These are phyloP conservation scores for Listronotus oregonensis DNA, from an alignment of 1,140 invertebrate species.

Conservation along the genomic window DNA sequence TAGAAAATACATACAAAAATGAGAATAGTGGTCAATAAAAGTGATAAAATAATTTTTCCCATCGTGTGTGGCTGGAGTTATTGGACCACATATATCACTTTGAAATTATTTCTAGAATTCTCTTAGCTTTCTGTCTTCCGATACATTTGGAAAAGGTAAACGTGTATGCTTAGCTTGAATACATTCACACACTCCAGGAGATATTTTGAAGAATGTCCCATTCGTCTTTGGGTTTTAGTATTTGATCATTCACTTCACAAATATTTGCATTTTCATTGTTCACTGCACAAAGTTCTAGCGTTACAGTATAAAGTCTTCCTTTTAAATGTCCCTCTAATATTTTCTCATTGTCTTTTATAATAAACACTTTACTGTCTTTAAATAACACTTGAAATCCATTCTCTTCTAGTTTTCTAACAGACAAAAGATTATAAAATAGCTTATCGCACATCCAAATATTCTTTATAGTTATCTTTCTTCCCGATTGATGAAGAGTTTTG, in stretches of 20 bases:
- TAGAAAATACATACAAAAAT: conserved; percentile 49
- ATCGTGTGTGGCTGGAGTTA: conserved; percentile 42
- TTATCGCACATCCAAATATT: no score
- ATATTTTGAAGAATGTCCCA: conserved; percentile 21
- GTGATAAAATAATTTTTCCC: conserved; percentile 54
- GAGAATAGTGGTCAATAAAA: conserved; percentile 55
- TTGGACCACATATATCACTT: conserved; percentile 54
- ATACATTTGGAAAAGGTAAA: conserved; percentile 28
- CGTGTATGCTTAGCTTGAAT: conserved; percentile 32
- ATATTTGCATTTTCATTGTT: conserved; percentile 7
- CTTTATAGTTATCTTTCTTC: no score
- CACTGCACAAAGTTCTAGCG: background rate
- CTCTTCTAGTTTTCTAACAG: no score
- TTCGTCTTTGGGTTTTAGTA: conserved; percentile 27
- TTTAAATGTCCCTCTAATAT: conserved; percentile 22
- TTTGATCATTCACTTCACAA: conserved; percentile 6
- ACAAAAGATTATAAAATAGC: conserved; percentile 3
- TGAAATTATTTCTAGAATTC: conserved; percentile 49
- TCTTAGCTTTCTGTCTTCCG: conserved; percentile 21
- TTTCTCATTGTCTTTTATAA: conserved; percentile 15
- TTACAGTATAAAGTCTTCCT: conserved; percentile 31
- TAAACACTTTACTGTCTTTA: conserved; percentile 20
- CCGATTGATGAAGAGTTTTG: no score
- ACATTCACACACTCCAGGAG: conserved; percentile 35
- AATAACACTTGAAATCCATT: no score